Evolutionary conservation across 1,140 invertebrate genomes (phyloP).

Genomic region (Hylyphantes graminicola): DNA sequence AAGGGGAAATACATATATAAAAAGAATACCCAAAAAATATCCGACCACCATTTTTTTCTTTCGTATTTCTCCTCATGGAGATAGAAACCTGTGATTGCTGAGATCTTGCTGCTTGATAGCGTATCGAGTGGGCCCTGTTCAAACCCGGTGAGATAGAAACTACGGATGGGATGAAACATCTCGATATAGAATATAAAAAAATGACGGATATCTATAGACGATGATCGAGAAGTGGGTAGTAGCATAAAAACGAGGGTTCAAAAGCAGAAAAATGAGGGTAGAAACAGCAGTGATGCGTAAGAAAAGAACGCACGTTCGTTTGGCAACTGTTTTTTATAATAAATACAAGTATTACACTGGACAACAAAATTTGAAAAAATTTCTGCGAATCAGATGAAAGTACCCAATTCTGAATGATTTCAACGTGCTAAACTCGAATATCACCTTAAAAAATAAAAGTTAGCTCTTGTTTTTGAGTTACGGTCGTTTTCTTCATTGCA

Average conservation of each 20-base stretch:
- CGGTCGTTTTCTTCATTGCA: too few species aligned
- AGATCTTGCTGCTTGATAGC: constrained; percentile 34
- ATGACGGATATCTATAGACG: constrained; percentile 10
- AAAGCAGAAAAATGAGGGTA: constrained; percentile 51
- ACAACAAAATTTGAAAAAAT: too few species aligned
- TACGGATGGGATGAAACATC: constrained; percentile 28
- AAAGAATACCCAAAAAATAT: background rate
- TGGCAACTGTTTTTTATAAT: too few species aligned
- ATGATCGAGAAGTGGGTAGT: constrained; percentile 7
- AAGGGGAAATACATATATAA: background rate
- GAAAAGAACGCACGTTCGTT: too few species aligned
- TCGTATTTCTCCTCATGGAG: constrained; percentile 23
- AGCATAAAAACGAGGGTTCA: constrained; percentile 20
- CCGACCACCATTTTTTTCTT: background rate
- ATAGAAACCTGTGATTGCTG: constrained; percentile 53
- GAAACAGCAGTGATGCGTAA: background rate
- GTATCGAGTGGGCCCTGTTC: constrained; percentile 40
- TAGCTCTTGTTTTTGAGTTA: too few species aligned
- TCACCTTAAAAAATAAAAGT: too few species aligned
- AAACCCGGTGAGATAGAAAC: constrained; percentile 27
- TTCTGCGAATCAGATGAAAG: too few species aligned
- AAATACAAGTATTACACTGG: too few species aligned
- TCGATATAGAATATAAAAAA: constrained; percentile 18
- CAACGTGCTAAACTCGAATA: too few species aligned
- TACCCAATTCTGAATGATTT: too few species aligned